phyloP scores from a whole-genome alignment of 2,888 invertebrate genomes.

The Andrena camellia region DNA sequence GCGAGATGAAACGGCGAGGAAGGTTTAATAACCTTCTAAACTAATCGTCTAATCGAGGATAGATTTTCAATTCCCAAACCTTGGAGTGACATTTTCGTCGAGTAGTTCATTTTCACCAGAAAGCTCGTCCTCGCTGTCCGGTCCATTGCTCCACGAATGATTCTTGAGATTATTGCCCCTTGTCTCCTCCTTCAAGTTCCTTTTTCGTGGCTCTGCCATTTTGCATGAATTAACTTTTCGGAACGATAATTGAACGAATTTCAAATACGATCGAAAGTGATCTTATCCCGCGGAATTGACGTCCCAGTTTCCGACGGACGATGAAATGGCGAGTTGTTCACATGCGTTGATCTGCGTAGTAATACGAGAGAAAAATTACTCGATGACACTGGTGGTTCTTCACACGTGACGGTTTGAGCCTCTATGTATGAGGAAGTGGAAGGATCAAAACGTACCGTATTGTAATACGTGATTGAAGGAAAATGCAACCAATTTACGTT shows the following conservation, averaged over 20 bases:
- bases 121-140: slow-evolving; percentile 77
- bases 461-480: slow-evolving; percentile 13
- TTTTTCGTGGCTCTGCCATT: slow-evolving; percentile 56
- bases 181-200: slow-evolving; percentile 33
- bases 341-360: slow-evolving; percentile 63
- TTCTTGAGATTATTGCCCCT: slow-evolving; percentile 75
- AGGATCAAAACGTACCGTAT: slow-evolving; percentile 30
- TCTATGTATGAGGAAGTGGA: background rate
- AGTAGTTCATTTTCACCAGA: slow-evolving; percentile 65
- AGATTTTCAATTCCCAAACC: slow-evolving; percentile 66
- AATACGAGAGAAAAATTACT: slow-evolving; percentile 22
- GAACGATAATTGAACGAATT: background rate
- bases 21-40: background rate
- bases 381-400: slow-evolving; percentile 4
- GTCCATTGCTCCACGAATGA: slow-evolving; percentile 79
- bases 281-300: slow-evolving; percentile 61
- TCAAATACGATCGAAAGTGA: background rate
- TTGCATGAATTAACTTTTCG: slow-evolving; percentile 3
- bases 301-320: slow-evolving; percentile 53
- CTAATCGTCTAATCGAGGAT: slow-evolving; percentile 2
- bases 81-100: slow-evolving; percentile 67
- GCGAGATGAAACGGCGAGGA: background rate
- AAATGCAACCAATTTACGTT: slow-evolving; percentile 22
- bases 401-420: background rate
- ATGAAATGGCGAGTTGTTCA: slow-evolving; percentile 49